Evolutionary conservation across 1,140 invertebrate genomes (phyloP), one percentile per base, ranked within the genome.

Genomic region (Stenopsyche tienmushanensis): DNA sequence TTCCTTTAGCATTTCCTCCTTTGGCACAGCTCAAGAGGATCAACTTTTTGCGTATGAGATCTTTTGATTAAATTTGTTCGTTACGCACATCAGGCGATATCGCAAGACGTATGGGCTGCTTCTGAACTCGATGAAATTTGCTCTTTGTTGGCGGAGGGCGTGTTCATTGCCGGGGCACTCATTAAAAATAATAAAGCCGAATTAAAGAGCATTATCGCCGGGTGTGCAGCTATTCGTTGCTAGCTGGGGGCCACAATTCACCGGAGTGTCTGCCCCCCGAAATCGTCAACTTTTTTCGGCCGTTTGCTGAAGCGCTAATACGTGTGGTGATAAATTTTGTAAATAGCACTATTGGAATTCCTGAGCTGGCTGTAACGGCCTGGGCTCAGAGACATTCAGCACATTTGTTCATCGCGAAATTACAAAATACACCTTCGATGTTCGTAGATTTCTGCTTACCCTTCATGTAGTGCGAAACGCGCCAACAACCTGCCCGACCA

Each of bases 301-400:
- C 29, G 29, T 34, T 34, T 34, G 29, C 29, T 26, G 13, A 25
- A 34, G 29, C 55, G 41, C 66, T 64, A 68, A 60, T 68, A 65
- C 62, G 62, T 52, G 66, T 34, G 49, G 62, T 55, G 24, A 68
- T 68, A 68, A 68, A 68, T 68, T 64, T 49, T 24, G 49, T n/a
- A 47, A 68, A 68, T 47, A 52, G 66, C 59, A 52, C 67, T 69
- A 69, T 69, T 69, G 67, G 64, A 69, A 69, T 69, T 69, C 67
- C 67, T 65, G 44, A 57, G 53, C 53, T 25, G 44, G 18, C 10
- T 47, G 10, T 47, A 47, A 47, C 53, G 53, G 59, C 59, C 10
- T 34, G 26, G 39, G n/a, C 21, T 20, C 20, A n/a, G 23, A 47
- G 57, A 60, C 57, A 60, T 47, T 60, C 44, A 26, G 39, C 57